These are phyloP conservation scores for Sturmia bella DNA, from an alignment of 2,888 invertebrate species.

Conservation along the genomic window DNA sequence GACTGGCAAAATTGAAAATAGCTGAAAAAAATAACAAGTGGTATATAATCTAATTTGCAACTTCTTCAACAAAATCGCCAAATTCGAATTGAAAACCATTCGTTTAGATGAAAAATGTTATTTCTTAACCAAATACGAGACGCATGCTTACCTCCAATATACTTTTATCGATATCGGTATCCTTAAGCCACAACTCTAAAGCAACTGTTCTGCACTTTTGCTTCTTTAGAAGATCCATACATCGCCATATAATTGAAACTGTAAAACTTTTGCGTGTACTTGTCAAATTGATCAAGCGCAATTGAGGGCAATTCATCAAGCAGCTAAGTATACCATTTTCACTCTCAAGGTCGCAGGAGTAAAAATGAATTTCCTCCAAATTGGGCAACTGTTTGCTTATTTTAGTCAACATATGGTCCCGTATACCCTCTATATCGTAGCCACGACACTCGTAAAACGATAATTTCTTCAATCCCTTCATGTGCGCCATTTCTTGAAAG, in stretches of 20 bases:
- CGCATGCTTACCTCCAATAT: conserved; percentile 56
- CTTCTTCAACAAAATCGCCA: too few species aligned
- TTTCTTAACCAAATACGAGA: too few species aligned
- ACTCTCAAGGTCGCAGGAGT: conserved; percentile 75
- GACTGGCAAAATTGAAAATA: too few species aligned
- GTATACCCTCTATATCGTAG: conserved; percentile 71
- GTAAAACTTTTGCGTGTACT: conserved; percentile 72
- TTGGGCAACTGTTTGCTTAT: conserved; percentile 72
- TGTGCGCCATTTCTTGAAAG: conserved; percentile 73
- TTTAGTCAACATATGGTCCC: conserved; percentile 72
- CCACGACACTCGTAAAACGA: conserved; percentile 71
- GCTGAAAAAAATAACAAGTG: too few species aligned
- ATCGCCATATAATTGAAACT: conserved; percentile 71
- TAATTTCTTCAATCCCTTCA: conserved; percentile 71
- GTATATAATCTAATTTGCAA: too few species aligned
- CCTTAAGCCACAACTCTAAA: conserved; percentile 74
- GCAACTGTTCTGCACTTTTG: conserved; percentile 74
- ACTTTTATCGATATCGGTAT: conserved; percentile 73
- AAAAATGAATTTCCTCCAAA: conserved; percentile 74
- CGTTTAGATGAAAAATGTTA: too few species aligned
- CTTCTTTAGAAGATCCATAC: conserved; percentile 72
- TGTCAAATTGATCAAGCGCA: conserved; percentile 74
- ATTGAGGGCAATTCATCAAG: conserved; percentile 72
- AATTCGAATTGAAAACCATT: too few species aligned
- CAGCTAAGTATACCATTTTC: conserved; percentile 73